Evolutionary conservation across 2,113 vertebrate genomes (phyloP), one percentile per base, ranked within the genome.

Genomic region (Falco punctatus): DNA sequence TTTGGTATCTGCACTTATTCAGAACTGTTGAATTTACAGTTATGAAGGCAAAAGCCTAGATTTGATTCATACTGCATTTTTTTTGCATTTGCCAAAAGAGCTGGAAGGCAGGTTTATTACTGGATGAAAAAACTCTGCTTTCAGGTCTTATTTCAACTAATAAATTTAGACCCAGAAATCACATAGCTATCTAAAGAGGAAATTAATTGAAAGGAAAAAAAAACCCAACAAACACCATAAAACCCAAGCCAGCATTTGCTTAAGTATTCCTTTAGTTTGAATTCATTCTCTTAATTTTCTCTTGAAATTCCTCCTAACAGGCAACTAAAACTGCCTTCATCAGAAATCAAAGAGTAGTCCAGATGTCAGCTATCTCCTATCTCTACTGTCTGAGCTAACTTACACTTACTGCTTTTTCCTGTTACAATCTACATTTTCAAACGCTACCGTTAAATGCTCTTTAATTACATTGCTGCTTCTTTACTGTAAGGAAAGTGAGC

Each of bases 141-240:
- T 97, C 92, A 88, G 73, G 94, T 96, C 78, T 66, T 69, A 70
- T 95, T 96, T 95, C 80, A 88, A 86, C 46, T 89, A 95, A 94
- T 87, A 88, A 96, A 94, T 93, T 97, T 64, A 95, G 72, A 90
- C 32, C 46, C 57, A 83, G 77, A 75, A 67, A 94, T 86, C 82
- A 91, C 79, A 81, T 48, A 91, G 35, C 48, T 94, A 86, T 95
- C 82, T 85, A 93, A 90, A 96, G 95, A 85, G 69, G 62, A 95
- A 96, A 96, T 89, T 96, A 96, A 95, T 70, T 72, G 44, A 78
- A 96, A 90, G 51, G 21, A 62, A 78, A 59, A 80, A 80, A 51
- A 71, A 23, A 7, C 9, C n/a, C 58, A 33, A 64, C 28, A 24
- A 33, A 27, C 7, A 42, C 42, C 42, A 42, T 14, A 42, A 42